Conservation (phyloP, 1,140 invertebrate genomes). For the Drosophila tropicalis region DNA sequence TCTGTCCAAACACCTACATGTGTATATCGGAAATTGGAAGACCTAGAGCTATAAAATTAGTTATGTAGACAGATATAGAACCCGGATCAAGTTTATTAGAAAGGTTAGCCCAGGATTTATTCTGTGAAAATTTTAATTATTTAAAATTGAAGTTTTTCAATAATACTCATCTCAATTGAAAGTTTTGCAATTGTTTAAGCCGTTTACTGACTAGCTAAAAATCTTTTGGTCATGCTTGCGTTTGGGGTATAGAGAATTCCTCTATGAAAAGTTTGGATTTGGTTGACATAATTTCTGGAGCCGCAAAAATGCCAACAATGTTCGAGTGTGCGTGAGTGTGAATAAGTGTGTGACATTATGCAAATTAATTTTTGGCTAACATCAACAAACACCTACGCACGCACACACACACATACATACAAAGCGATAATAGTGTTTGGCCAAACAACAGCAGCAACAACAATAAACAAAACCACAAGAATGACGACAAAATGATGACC, state of each 20-base stretch:
- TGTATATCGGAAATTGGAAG: too few relatives aligned
- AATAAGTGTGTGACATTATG: constrained; percentile 59
- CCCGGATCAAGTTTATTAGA: too few relatives aligned
- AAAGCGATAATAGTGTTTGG: constrained; percentile 66
- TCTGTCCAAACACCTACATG: too few relatives aligned
- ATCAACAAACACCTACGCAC: constrained; percentile 55
- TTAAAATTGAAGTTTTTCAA: too few relatives aligned
- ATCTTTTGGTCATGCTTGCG: background rate
- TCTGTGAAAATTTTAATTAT: too few relatives aligned
- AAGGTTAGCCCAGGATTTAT: too few relatives aligned
- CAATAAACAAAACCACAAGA: constrained; percentile 53
- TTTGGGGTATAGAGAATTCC: background rate
- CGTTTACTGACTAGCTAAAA: background rate
- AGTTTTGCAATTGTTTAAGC: constrained; percentile 2
- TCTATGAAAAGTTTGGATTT: background rate
- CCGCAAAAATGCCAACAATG: constrained; percentile 53
- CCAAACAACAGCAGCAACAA: constrained; percentile 35
- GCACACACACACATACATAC: constrained; percentile 27
- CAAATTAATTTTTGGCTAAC: constrained; percentile 77
- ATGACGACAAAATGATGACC: constrained; percentile 76
- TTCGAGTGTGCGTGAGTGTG: constrained; percentile 17
- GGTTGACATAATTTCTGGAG: background rate
- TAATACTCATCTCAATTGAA: too few relatives aligned
- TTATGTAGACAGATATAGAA: too few relatives aligned
- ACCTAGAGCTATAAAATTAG: too few relatives aligned